Evolutionary conservation across 92 coral and sea anemone genomes (phyloP).

Genomic region (Epizoanthus illoricatus): DNA sequence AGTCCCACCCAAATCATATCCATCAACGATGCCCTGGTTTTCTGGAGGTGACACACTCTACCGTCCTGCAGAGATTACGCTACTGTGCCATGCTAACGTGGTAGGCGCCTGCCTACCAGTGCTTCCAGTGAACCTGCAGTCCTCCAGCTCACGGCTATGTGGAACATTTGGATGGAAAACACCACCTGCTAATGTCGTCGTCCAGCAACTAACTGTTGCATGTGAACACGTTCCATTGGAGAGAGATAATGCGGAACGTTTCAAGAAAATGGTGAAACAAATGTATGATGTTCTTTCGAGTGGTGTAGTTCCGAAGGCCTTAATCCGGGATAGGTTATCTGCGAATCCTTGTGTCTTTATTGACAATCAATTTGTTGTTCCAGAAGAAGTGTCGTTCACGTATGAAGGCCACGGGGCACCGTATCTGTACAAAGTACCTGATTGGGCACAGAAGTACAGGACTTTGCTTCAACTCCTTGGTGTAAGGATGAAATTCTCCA

Average conservation of each 20-base stretch:
- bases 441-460: conserved; percentile 27
- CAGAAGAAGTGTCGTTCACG: conserved; percentile 24
- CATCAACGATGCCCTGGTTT: conserved; percentile 44
- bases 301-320: neutral
- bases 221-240: neutral
- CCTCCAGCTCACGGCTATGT: conserved; percentile 29
- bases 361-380: conserved; percentile 32
- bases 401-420: conserved; percentile 47
- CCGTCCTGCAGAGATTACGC: conserved; percentile 32
- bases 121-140: conserved; percentile 1
- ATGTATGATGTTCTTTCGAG: conserved; percentile 47
- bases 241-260: neutral
- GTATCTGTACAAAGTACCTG: conserved; percentile 45
- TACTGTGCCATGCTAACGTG: conserved; percentile 25
- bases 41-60: neutral
- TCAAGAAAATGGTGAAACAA: conserved; percentile 21
- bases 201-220: conserved; percentile 51
- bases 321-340: neutral
- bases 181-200: conserved; percentile 47
- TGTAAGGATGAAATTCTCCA: conserved; percentile 31
- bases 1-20: conserved; percentile 29
- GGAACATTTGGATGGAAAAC: conserved; percentile 60
- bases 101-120: conserved; percentile 49
- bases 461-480: conserved; percentile 36
- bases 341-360: conserved; percentile 33